A percentile compares a stretch with the other conserved stretches of the same genome.
Evolutionary conservation across 2,888 invertebrate genomes (phyloP).

Genomic region (Coenonympha arcania): DNA sequence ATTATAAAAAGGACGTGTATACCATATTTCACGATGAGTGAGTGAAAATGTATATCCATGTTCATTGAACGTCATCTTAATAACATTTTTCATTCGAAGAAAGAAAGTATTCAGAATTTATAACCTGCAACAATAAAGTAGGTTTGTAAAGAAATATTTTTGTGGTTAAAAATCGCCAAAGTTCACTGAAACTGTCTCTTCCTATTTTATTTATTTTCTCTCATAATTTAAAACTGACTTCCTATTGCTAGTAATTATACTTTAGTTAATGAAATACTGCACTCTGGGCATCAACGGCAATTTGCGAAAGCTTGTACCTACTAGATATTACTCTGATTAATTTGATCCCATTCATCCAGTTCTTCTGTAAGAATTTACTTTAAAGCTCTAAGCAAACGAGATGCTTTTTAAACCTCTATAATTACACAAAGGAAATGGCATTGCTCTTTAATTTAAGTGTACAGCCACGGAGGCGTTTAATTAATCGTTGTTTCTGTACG

Average conservation of each 20-base stretch:
- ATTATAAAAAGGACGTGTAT: conserved; percentile 73
- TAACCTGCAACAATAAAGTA: conserved; percentile 26
- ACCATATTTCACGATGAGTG: conserved; percentile 60
- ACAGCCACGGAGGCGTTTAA: conserved; percentile 35
- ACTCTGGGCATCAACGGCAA: no score
- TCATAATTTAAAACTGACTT: no score
- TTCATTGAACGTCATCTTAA: conserved; percentile 59
- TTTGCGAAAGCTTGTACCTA: neutral
- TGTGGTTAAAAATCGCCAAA: no score
- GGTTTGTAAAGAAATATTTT: neutral
- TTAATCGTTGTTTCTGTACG: conserved; percentile 36
- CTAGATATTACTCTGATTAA: neutral
- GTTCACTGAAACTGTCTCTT: neutral
- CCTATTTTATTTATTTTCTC: neutral
- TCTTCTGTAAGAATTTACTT: neutral
- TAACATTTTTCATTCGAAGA: conserved; percentile 61
- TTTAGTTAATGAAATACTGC: no score
- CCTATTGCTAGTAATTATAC: no score
- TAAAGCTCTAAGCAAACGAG: conserved; percentile 18
- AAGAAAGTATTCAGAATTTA: conserved; percentile 25
- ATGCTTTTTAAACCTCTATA: conserved; percentile 30
- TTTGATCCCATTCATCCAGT: neutral
- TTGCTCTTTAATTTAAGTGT: conserved; percentile 38
- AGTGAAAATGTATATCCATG: conserved; percentile 59
- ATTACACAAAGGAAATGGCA: conserved; percentile 36